Evolutionary conservation across 2,888 invertebrate genomes (phyloP), one percentile per base, ranked within the genome.

Genomic region (Cyclophora punctaria): DNA sequence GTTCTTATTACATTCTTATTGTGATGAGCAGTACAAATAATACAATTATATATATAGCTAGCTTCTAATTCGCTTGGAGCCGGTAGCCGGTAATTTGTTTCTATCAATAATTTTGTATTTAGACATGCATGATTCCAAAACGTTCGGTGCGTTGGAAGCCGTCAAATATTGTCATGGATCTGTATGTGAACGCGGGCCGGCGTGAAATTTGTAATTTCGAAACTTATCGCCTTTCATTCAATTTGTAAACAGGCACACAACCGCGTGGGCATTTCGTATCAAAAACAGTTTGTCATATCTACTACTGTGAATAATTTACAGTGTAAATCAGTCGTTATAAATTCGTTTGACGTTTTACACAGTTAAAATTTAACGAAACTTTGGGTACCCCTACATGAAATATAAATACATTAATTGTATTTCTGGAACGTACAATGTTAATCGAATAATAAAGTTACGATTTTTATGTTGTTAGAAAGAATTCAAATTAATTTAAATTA

Each of bases 401-500:
- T 54, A 57, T 50, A 57, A 55, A 53, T 52, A 50, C 48, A 51
- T 45, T 48, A 50, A 47, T 55, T 53, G 52, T 54, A 50, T 37
- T 37, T 56, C 56, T 52, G 51, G 48, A 58, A 56, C 47, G 53
- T 47, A 55, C 52, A 56, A 55, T 53, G 59, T 57, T 64, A 62
- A 60, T 59, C 56, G 62, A 59, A 57, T 60, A 63, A 63, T 51
- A 58, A 62, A 65, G 63, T 58, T 55, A 45, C 57, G 53, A 62
- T 64, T 63, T 65, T 63, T 64, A 67, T 68, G 55, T 64, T 60
- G 59, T 56, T 56, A 64, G 66, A 75, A 80, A 78, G 80, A 79
- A 81, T 82, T 80, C 74, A 76, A 81, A 82, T 81, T 81, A 80
- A 81, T 81, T 81, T 74, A 80, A 81, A 80, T 81, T 80, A 79